A percentile compares a stretch with the other conserved stretches of the same genome.
Evolutionary conservation across 2,797 vertebrate species (phyloP).

Genomic region (Coregonus ussuriensis): DNA sequence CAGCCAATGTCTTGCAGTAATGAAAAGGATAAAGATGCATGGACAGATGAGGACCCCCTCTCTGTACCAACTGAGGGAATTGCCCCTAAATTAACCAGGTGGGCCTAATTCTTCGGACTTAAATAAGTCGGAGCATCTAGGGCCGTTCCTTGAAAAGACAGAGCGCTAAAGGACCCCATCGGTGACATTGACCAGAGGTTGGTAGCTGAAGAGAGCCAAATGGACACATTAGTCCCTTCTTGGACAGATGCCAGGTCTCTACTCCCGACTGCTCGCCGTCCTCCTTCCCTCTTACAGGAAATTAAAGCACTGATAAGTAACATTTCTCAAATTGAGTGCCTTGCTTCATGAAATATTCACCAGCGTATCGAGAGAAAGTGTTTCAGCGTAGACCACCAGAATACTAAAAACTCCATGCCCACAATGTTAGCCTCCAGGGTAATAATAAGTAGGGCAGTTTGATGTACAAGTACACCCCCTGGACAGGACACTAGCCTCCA

Average conservation of each 20-base stretch:
- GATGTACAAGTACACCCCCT: neutral
- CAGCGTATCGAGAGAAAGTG: conserved; percentile 39
- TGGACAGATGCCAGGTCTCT: conserved; percentile 41
- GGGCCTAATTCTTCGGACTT: neutral
- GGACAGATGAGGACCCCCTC: neutral
- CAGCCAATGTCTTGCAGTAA: neutral
- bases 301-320: conserved; percentile 64
- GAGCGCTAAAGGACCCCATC: neutral
- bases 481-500: conserved; percentile 5
- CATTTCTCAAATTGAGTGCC: conserved; percentile 59
- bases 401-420: conserved; percentile 49
- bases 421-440: conserved; percentile 26
- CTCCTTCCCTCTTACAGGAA: conserved; percentile 46
- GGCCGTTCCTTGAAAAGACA: neutral
- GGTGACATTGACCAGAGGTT: neutral
- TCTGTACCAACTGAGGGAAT: neutral
- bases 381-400: conserved; percentile 47
- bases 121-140: neutral
- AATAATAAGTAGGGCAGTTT: neutral
- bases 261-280: conserved; percentile 13
- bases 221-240: conserved; percentile 30
- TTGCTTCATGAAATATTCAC: conserved; percentile 75
- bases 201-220: neutral
- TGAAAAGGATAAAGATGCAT: neutral
- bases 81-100: neutral